Conservation (phyloP, 2,888 invertebrate genomes). For the Abscondita cerata region DNA sequence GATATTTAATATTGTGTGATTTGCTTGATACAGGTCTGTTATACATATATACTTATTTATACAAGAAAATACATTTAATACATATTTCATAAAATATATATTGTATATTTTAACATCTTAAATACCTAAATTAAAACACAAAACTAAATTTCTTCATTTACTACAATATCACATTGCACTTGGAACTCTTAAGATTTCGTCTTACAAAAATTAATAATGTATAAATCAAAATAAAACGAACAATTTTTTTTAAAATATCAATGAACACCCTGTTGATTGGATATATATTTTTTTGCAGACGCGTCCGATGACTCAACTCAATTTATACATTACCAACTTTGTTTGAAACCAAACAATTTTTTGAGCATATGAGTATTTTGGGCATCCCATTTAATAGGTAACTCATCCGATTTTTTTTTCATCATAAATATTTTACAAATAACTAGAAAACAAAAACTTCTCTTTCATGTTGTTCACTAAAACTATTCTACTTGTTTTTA, state of each 20-base stretch:
- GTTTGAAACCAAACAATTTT: slow-evolving; percentile 38
- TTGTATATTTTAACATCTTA: slow-evolving; percentile 44
- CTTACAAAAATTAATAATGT: slow-evolving; percentile 38
- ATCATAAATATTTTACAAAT: slow-evolving; percentile 23
- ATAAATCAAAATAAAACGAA: slow-evolving; percentile 24
- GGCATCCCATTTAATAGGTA: slow-evolving; percentile 38
- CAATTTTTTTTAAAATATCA: slow-evolving; percentile 9
- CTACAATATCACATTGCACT: slow-evolving; percentile 57
- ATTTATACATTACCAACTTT: slow-evolving; percentile 37
- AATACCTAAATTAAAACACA: slow-evolving; percentile 34
- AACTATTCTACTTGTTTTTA: slow-evolving; percentile 16
- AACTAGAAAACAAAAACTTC: slow-evolving; percentile 7
- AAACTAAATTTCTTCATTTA: slow-evolving; percentile 44
- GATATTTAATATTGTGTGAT: slow-evolving; percentile 32
- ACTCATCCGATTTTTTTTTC: slow-evolving; percentile 35
- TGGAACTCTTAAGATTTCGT: slow-evolving; percentile 48
- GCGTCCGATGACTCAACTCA: slow-evolving; percentile 4
- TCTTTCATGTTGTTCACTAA: slow-evolving; percentile 21
- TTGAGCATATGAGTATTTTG: slow-evolving; percentile 47
- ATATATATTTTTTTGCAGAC: not conserved
- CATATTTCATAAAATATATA: slow-evolving; percentile 56
- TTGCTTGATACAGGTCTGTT: slow-evolving; percentile 24
- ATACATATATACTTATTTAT: slow-evolving; percentile 37
- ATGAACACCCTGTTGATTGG: slow-evolving; percentile 17
- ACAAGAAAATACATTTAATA: slow-evolving; percentile 54